Conservation (phyloP, 2,113 vertebrate genomes). For the Oreocharis arfaki region DNA sequence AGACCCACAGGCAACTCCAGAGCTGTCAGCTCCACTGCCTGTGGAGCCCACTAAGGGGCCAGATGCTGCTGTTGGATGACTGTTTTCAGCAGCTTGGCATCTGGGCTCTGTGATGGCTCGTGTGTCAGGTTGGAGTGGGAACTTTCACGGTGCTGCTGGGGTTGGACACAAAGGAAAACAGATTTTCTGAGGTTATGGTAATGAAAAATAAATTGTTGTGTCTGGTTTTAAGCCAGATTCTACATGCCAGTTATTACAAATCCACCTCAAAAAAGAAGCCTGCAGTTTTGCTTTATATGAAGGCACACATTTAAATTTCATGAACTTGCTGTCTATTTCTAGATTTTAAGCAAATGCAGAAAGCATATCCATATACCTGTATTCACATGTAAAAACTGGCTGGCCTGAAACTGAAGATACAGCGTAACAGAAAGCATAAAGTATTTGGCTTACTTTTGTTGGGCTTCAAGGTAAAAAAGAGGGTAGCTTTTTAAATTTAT, state of each 20-base stretch:
- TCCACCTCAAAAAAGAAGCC: background rate
- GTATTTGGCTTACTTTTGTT: background rate
- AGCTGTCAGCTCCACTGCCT: conserved; percentile 42
- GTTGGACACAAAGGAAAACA: background rate
- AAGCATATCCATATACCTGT: background rate
- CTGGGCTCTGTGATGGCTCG: background rate
- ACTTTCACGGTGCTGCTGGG: background rate
- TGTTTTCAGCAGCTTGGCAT: background rate
- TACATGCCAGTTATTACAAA: background rate
- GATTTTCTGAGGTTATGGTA: background rate
- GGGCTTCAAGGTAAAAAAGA: background rate
- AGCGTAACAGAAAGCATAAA: background rate
- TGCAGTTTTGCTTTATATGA: background rate
- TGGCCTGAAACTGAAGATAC: background rate
- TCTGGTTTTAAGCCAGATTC: background rate
- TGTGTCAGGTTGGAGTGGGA: background rate
- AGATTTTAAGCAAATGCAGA: background rate
- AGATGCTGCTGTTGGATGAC: conserved; percentile 13
- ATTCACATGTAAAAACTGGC: background rate
- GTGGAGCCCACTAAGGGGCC: background rate
- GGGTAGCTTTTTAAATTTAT: background rate
- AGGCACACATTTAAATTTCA: background rate
- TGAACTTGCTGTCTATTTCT: background rate
- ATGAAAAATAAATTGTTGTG: background rate
- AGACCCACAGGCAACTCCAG: conserved; percentile 26